phyloP scores from a whole-genome alignment of 2,113 vertebrate species.

The Centropus bengalensis region DNA sequence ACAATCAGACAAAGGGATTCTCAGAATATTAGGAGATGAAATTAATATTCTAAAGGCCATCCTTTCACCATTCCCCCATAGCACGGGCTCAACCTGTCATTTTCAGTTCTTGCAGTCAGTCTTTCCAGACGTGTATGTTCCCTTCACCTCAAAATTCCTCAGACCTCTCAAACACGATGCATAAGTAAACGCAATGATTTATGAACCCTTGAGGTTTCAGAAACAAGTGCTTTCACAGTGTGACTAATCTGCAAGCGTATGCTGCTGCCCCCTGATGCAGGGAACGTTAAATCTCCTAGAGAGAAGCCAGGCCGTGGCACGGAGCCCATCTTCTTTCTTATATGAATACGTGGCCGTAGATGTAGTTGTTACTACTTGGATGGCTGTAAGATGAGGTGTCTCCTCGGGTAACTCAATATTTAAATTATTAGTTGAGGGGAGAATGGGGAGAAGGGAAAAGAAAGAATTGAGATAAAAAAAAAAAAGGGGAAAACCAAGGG shows the following conservation, averaged over 20 bases:
- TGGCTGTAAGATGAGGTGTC: neutral
- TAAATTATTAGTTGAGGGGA: neutral
- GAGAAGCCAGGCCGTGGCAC: neutral
- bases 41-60: neutral
- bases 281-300: neutral
- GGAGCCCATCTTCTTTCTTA: neutral
- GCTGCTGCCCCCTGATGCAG: conserved; percentile 28
- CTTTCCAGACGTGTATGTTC: neutral
- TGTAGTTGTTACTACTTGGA: neutral
- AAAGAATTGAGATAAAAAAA: neutral
- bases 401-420: neutral
- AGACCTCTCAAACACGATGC: neutral
- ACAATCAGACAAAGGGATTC: neutral
- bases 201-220: neutral
- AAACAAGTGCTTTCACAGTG: neutral
- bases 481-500: neutral
- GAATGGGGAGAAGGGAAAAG: neutral
- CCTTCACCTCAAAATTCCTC: neutral
- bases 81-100: neutral
- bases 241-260: neutral
- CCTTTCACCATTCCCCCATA: neutral
- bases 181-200: neutral
- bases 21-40: neutral
- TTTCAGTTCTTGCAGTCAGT: neutral
- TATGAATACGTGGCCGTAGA: neutral